A percentile compares a stretch with the other conserved stretches of the same genome.
Conservation (phyloP, 2,888 invertebrate species). For the Drosophila mettleri region DNA sequence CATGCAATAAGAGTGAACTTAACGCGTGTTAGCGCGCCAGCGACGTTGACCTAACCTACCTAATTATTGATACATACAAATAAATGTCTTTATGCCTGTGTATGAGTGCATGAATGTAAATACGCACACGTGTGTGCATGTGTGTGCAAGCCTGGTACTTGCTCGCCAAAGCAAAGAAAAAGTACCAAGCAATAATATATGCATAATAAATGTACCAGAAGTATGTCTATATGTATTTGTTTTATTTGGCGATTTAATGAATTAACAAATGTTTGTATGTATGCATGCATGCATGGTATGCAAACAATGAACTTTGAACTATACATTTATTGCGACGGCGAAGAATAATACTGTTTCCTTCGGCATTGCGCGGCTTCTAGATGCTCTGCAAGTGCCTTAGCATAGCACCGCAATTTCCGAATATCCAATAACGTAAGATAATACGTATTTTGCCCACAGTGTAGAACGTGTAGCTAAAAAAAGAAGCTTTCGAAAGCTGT, state of each 20-base stretch:
- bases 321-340: background rate
- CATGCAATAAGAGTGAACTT: constrained; percentile 44
- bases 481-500: constrained; percentile 1
- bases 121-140: background rate
- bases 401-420: background rate
- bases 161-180: background rate
- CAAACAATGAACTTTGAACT: constrained; percentile 8
- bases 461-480: background rate
- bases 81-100: too few species aligned
- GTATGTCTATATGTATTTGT: background rate
- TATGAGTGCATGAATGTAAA: background rate
- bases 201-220: background rate
- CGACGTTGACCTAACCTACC: background rate
- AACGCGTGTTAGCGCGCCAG: background rate
- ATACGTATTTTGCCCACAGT: background rate
- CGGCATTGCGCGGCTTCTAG: background rate
- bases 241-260: too few species aligned
- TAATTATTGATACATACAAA: constrained; percentile 19
- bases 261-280: background rate
- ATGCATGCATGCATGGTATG: background rate
- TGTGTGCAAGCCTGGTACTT: background rate
- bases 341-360: background rate
- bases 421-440: background rate
- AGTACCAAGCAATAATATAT: background rate
- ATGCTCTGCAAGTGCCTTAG: background rate